phyloP scores from a whole-genome alignment of 2,113 vertebrate genomes.

The Xiphias gladius region DNA sequence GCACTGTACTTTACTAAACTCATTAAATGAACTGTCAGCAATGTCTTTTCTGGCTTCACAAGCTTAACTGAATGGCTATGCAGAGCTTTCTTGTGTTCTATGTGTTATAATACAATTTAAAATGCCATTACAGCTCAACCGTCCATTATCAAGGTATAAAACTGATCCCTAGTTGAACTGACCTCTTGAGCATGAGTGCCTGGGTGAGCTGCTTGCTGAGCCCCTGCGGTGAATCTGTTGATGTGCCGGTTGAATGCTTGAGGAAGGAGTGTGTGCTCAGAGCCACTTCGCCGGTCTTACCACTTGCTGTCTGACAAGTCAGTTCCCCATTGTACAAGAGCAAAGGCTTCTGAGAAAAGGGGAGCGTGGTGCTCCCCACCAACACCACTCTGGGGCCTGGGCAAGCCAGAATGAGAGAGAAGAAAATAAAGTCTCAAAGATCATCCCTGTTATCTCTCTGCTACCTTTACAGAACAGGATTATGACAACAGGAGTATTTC shows the following conservation, averaged over 20 bases:
- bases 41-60: no score
- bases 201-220: constrained; percentile 86
- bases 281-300: constrained; percentile 89
- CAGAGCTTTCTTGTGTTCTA: no score
- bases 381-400: constrained; percentile 91
- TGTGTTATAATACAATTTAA: no score
- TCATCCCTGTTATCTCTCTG: background rate
- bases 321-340: constrained; percentile 94
- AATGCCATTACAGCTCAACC: no score
- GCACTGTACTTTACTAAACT: no score
- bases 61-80: no score
- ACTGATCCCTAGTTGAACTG: background rate
- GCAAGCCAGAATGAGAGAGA: constrained; percentile 5
- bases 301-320: constrained; percentile 95
- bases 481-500: background rate
- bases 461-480: background rate
- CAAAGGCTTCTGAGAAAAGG: constrained; percentile 94
- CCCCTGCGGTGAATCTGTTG: constrained; percentile 74
- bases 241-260: constrained; percentile 77
- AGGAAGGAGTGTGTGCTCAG: constrained; percentile 93
- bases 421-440: background rate
- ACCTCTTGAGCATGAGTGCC: constrained; percentile 91
- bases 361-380: constrained; percentile 90
- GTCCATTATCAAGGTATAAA: background rate
- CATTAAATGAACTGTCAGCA: no score